Base-by-base conservation (phyloP, 2,113 vertebrate genomes). In the Cryptotis parvus region DNA sequence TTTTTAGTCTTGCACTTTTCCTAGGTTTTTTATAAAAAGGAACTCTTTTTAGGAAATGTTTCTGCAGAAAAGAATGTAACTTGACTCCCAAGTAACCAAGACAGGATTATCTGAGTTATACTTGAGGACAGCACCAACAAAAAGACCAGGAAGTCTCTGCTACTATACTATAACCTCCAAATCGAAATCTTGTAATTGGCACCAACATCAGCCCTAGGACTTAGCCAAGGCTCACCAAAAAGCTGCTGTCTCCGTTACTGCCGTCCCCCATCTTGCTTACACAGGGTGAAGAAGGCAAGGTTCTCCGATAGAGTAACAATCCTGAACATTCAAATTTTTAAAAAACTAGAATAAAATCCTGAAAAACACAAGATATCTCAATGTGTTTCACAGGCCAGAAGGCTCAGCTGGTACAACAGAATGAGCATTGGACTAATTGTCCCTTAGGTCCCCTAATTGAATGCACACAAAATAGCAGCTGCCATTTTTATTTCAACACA, bases 191-290 rank as follows among this genome's bases (percentile, higher is more conserved):
- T 26, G 79, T 52, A 3, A 65, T 29, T 65, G 65, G n/a, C 26
- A 1, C 26, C 97, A 94, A 95, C 37, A 96, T 92, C 92, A 97
- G 95, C n/a, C n/a, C 95, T 97, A 94, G 81, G 87, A 91, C 87
- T 94, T 94, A 96, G 91, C 65, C 92, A 97, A 90, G 75, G 49
- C 9, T 70, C 91, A 29, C 92, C 91, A 33, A 82, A 93, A 39
- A n/a, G 77, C 37, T 26, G n/a, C 0, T 92, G 68, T 92, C 43
- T 39, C 69, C 22, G 58, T n/a, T 61, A 72, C 43, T 6, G 18
- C 20, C 31, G 15, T 63, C 33, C 16, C 33, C 80, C 18, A 41
- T 58, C 9, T 15, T 26, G 35, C 37, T 65, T 33, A 77, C 41
- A 72, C 18, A 68, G 6, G 24, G 24, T 76, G 63, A 52, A 76